Evolutionary conservation across 2,888 invertebrate species (phyloP), one percentile per base, ranked within the genome.

Genomic region (Tachina fera): DNA sequence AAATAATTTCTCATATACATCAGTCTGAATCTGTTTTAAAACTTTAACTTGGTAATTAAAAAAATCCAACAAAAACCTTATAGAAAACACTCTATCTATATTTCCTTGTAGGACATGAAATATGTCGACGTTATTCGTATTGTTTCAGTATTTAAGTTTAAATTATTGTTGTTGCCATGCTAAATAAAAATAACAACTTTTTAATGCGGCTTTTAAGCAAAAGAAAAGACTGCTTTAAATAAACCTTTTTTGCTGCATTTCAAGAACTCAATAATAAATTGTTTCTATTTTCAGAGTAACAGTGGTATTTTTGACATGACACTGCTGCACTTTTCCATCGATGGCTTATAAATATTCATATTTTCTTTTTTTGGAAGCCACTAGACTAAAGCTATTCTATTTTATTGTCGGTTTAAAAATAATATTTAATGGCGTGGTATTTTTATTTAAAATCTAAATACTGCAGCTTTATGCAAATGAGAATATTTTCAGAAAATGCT

Each of bases 141-240:
- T 43, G 8, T 63, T 22, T 43, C 1, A 47, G 9, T 16, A 14
- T 6, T 19, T 58, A 6, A 14, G 13, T 67, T 58, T 49, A 22
- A 14, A 13, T 51, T 51, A 19, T 47, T 47, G 14, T 43, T 60
- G n/a, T 43, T 78, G 61, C n/a, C 43, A 47, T 53, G 67, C 60
- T 61, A 58, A 72, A 76, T 67, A 72, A 80, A 61, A 67, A 72
- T 41, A 53, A 80, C 60, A 72, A 45, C 41, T 49, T 45, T 51
- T 85, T 63, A 85, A 71, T 83, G 82, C 82, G 61, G 75, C 19
- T 72, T 76, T 51, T 56, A 72, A 72, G 22, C 3, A 39, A 72
- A 31, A 31, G 4, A 31, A 31, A 31, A 65, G 14, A 56, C 67
- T 60, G 39, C 53, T 79, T 76, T 70, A 68, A 79, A 79, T 78